These are phyloP conservation scores for Ispidina lecontei DNA, from an alignment of 2,797 vertebrate genomes.

Conservation along the genomic window DNA sequence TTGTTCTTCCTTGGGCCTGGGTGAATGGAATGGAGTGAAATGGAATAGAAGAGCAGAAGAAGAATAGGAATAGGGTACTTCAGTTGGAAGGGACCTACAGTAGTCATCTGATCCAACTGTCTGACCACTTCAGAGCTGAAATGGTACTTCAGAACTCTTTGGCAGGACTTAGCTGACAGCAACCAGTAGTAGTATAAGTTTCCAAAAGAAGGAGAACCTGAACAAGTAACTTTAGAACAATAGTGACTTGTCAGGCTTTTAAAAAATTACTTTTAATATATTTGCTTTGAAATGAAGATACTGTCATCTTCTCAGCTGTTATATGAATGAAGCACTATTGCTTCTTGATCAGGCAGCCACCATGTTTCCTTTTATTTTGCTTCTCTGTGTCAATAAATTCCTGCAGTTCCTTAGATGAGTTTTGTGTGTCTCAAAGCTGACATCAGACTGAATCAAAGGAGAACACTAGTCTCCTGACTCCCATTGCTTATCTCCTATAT, in stretches of 20 bases:
- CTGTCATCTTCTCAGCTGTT: neutral
- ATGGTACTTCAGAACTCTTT: neutral
- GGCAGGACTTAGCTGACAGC: neutral
- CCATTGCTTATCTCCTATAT: neutral
- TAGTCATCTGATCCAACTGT: neutral
- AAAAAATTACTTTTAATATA: neutral
- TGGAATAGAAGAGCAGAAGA: too few relatives aligned
- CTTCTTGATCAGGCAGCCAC: neutral
- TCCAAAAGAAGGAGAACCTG: neutral
- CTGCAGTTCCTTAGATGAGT: neutral
- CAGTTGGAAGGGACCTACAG: neutral
- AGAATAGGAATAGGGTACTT: neutral
- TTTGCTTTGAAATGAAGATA: neutral
- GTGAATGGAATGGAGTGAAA: neutral
- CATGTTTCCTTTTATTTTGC: neutral
- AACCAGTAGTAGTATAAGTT: neutral
- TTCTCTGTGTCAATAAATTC: neutral
- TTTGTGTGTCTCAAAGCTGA: neutral
- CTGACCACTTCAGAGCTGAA: neutral
- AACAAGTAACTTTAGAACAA: neutral
- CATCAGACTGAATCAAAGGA: neutral
- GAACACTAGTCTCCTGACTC: neutral
- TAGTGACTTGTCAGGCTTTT: neutral
- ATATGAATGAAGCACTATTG: neutral
- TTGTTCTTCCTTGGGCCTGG: neutral